Conservation (phyloP, 1,140 invertebrate species). For the Augochlora pura region DNA sequence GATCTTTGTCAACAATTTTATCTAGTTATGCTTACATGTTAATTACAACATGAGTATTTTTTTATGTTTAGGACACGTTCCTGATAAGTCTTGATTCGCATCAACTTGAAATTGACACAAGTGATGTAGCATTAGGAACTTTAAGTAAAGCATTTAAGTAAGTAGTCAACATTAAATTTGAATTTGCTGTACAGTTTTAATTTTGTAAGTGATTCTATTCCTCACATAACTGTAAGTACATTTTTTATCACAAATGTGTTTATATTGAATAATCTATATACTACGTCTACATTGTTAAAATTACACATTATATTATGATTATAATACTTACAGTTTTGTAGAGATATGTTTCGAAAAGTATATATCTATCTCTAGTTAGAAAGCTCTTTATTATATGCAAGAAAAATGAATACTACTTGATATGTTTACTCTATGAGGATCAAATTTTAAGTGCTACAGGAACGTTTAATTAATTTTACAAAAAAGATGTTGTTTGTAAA, state of each 20-base stretch:
- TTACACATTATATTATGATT: background rate
- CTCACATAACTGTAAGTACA: conserved; percentile 30
- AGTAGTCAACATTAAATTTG: conserved; percentile 62
- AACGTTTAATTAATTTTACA: too few relatives aligned
- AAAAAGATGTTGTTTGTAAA: too few relatives aligned
- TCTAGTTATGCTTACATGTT: conserved; percentile 8
- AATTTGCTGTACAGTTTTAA: conserved; percentile 24
- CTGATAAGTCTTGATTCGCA: conserved; percentile 87
- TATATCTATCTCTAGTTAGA: background rate
- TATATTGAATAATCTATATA: too few relatives aligned
- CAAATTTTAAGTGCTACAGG: too few relatives aligned
- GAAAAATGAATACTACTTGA: background rate
- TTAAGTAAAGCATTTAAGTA: conserved; percentile 91
- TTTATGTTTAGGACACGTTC: conserved; percentile 86
- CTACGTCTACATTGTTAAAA: background rate
- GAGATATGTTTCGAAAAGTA: background rate
- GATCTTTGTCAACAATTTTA: background rate
- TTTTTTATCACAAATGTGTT: too few relatives aligned
- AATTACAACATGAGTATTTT: conserved; percentile 15
- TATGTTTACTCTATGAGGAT: background rate
- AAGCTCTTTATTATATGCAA: background rate
- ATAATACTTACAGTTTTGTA: conserved; percentile 32
- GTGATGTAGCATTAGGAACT: conserved; percentile 90
- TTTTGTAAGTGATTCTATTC: conserved; percentile 16
- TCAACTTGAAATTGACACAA: conserved; percentile 91